phyloP scores from a whole-genome alignment of 1,140 invertebrate genomes.

The Centruroides sculpturatus region DNA sequence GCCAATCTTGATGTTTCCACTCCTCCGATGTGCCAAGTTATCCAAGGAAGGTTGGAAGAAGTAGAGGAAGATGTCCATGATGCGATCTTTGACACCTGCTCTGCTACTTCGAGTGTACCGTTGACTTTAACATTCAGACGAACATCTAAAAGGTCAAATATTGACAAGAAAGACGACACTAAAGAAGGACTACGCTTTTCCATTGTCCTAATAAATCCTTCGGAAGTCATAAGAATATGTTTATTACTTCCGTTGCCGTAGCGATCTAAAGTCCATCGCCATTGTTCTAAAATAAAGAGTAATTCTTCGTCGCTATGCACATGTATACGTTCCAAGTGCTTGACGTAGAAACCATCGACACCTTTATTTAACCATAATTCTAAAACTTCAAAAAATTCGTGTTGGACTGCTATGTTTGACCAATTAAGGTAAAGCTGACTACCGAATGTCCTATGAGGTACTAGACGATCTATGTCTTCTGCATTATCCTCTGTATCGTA shows the following conservation, averaged over 20 bases:
- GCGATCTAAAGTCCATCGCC: slow-evolving; percentile 42
- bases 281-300: slow-evolving; percentile 29
- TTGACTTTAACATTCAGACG: slow-evolving; percentile 35
- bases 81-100: slow-evolving; percentile 1
- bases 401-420: slow-evolving; percentile 10
- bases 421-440: slow-evolving; percentile 16
- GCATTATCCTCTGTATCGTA: slow-evolving; percentile 6
- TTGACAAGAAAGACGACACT: slow-evolving; percentile 37
- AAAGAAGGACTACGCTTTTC: slow-evolving; percentile 20
- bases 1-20: slow-evolving; percentile 40
- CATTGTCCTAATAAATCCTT: slow-evolving; percentile 33
- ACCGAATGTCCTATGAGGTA: slow-evolving; percentile 7
- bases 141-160: slow-evolving; percentile 54
- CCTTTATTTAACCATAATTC: slow-evolving; percentile 46
- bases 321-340: slow-evolving; percentile 42
- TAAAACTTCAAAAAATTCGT: slow-evolving; percentile 30
- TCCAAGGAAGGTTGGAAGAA: slow-evolving; percentile 18
- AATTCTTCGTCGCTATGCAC: slow-evolving; percentile 28
- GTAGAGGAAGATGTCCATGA: background rate
- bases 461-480: too few relatives aligned
- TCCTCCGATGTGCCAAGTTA: slow-evolving; percentile 54
- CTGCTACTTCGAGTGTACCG: slow-evolving; percentile 1
- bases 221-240: slow-evolving; percentile 48
- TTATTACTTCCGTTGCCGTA: slow-evolving; percentile 17
- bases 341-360: slow-evolving; percentile 67